Conservation (phyloP, 1,140 invertebrate species). For the roundworm (Caenorhabditis elegans) region DNA sequence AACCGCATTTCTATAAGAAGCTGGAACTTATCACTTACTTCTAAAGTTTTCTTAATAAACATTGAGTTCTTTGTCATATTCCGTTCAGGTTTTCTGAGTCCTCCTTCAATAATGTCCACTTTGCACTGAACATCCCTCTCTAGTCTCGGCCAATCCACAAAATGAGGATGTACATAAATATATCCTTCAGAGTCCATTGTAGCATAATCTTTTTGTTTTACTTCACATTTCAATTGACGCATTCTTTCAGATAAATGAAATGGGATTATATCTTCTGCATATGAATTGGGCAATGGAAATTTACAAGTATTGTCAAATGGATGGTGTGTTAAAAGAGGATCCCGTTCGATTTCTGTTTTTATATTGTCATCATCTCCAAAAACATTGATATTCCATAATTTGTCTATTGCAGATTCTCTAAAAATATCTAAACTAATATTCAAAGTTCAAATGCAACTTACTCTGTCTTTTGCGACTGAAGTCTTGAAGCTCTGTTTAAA, state of each 20-base stretch:
- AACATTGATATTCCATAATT: neutral
- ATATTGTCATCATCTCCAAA: neutral
- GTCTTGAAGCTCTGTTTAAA: neutral
- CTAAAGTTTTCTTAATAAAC: neutral
- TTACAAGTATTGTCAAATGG: constrained; percentile 39
- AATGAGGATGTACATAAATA: constrained; percentile 36
- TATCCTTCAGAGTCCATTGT: constrained; percentile 27
- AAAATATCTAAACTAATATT: neutral
- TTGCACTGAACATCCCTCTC: constrained; percentile 1
- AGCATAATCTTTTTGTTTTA: neutral
- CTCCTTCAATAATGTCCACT: constrained; percentile 39
- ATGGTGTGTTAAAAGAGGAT: constrained; percentile 1
- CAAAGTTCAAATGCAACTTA: neutral
- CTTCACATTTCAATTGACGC: constrained; percentile 26
- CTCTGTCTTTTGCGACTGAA: neutral
- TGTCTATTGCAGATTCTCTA: neutral
- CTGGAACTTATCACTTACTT: constrained; percentile 28
- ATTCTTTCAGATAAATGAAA: constrained; percentile 35
- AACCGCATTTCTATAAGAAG: neutral
- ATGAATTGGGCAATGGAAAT: constrained; percentile 21
- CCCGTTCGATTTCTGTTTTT: neutral
- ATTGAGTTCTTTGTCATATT: constrained; percentile 30
- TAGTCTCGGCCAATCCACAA: constrained; percentile 11
- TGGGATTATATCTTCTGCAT: constrained; percentile 3
- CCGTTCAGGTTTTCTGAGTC: neutral